Evolutionary conservation across 2,113 vertebrate genomes (phyloP), one percentile per base, ranked within the genome.

Genomic region (Acanthisitta chloris): DNA sequence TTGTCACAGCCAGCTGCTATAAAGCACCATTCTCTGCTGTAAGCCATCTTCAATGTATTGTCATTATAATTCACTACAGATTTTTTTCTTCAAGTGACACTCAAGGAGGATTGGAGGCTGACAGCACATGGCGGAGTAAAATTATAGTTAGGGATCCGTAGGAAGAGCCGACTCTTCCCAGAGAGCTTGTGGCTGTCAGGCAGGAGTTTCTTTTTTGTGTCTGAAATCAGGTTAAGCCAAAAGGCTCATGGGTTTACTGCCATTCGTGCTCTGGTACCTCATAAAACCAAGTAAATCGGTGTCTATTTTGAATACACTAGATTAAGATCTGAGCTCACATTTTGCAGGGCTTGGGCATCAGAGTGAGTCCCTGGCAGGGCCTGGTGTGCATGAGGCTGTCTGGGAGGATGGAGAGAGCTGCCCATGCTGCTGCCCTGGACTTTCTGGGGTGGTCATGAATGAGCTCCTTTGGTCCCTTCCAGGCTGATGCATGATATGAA

Each of bases 71-170:
- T 71, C 72, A 80, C 90, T 92, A 62, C 90, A 90, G 90, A 82
- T 71, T 38, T 72, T 86, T 69, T 89, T 86, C 86, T 92, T 42
- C 69, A 45, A 95, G 79, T 73, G 69, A 64, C n/a, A 83, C 74
- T 92, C 5, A 25, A 85, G 66, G 58, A 83, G 48, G 88, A 78
- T 36, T 93, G 96, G 90, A 86, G 51, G 43, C 92, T 86, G 85
- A 86, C 82, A 95, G 85, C 88, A 94, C 57, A 93, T 52, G 67
- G 71, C 92, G 73, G 93, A 66, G 26, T 86, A 91, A 95, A 96
- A 73, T 86, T 92, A 88, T 45, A 76, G 81, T 59, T 36, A 48
- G 51, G 79, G 64, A 93, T 91, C 73, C 26, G 62, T 12, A 82
- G 79, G 67, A 95, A 82, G 70, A 96, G 67, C 24, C 0, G 2